phyloP scores from a whole-genome alignment of 2,797 vertebrate species.

The Paratrypauchen microcephalus region DNA sequence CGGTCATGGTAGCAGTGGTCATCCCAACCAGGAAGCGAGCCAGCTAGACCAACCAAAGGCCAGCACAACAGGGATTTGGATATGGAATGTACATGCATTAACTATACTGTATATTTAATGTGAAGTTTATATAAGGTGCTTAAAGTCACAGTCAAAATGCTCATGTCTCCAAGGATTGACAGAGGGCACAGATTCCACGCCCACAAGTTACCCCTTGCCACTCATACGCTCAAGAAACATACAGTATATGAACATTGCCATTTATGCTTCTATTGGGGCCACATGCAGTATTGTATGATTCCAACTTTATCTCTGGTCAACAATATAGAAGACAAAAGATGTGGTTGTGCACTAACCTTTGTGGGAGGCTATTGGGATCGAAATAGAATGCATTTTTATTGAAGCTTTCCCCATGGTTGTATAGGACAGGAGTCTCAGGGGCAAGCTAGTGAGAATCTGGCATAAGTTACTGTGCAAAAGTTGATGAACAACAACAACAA shows the following conservation, averaged over 20 bases:
- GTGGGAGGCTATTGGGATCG: slow-evolving; percentile 62
- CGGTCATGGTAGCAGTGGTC: slow-evolving; percentile 39
- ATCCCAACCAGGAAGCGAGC: slow-evolving; percentile 58
- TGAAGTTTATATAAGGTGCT: slow-evolving; percentile 1
- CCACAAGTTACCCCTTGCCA: slow-evolving; percentile 31
- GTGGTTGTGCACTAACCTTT: slow-evolving; percentile 68
- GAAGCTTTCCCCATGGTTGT: background rate
- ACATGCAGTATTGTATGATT: slow-evolving; percentile 35
- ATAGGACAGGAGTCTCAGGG: slow-evolving; percentile 38
- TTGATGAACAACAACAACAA: background rate
- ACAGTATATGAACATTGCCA: slow-evolving; percentile 18
- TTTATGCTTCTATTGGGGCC: slow-evolving; percentile 27
- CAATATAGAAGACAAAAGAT: slow-evolving; percentile 60
- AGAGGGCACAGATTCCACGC: slow-evolving; percentile 48
- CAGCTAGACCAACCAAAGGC: slow-evolving; percentile 64
- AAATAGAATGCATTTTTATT: slow-evolving; percentile 53
- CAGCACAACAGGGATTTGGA: slow-evolving; percentile 41
- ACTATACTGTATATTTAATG: background rate
- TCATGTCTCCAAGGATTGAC: slow-evolving; percentile 36
- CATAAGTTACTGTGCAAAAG: background rate
- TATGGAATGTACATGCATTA: background rate
- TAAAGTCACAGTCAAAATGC: slow-evolving; percentile 29
- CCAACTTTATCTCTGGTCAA: slow-evolving; percentile 55
- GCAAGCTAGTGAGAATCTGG: background rate
- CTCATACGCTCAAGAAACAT: background rate